Base-by-base conservation (phyloP, 2,797 vertebrate species). In the Salarias fasciatus region DNA sequence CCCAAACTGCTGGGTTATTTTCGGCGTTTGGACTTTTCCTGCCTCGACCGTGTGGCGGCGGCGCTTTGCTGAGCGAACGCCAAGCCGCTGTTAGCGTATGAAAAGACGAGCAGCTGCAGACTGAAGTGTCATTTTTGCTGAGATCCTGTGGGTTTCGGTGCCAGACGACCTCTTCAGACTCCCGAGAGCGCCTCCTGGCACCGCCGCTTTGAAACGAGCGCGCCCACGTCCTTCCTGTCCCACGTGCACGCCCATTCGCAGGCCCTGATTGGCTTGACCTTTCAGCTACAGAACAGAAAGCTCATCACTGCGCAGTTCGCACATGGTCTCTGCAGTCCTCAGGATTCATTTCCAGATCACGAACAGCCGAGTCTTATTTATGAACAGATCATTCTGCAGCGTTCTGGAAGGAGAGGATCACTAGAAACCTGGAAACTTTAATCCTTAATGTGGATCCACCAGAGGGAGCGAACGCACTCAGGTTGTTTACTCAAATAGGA, bases 71-170 rank as follows among this genome's bases (percentile, higher is more conserved):
- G 57, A 70, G 74, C 75, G 49, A 53, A 66, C 80, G 69, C 62
- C 28, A 31, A 70, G 64, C 59, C 49, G 7, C 63, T 45, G 52
- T 67, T 75, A 70, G 57, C 74, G 69, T 57, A 67, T 67, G 41
- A 77, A 68, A 69, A 69, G 61, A 67, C 38, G 12, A 63, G 14
- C 84, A 80, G 84, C 80, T 90, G 84, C n/a, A 15, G 69, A 69
- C 77, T 77, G 35, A 64, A 67, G 69, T 51, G 66, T 72, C 66
- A 63, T 64, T 72, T n/a, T 63, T 64, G 43, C 48, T 11, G 38
- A 73, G 61, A 73, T 61, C n/a, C 36, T 66, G 54, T 53, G 56
- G 64, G 53, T 52, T 53, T 53, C 1, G 11, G 36, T 80, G 79
- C 79, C 77, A 72, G 67, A 60, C 40, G 67, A 37, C 67, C 60